These are phyloP conservation scores for Microdon myrmicae DNA, from an alignment of 2,888 invertebrate genomes.

Conservation along the genomic window DNA sequence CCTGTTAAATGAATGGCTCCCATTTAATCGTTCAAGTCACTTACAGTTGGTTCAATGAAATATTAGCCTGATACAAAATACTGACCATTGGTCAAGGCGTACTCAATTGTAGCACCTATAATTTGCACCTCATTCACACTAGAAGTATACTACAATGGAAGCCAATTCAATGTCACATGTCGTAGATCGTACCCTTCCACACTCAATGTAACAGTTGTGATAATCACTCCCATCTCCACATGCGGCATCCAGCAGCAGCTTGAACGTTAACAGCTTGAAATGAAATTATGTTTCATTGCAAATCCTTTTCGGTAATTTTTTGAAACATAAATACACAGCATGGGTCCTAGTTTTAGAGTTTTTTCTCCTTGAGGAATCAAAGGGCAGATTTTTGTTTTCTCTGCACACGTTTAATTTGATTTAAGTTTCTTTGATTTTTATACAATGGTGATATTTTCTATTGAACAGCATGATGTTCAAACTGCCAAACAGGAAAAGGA, in stretches of 20 bases:
- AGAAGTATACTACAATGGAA: neutral
- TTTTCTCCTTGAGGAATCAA: slow-evolving; percentile 1
- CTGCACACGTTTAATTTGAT: slow-evolving; percentile 34
- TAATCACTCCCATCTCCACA: slow-evolving; percentile 33
- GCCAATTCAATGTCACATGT: neutral
- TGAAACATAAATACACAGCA: slow-evolving; percentile 48
- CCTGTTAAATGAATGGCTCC: no score
- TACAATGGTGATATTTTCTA: slow-evolving; percentile 21
- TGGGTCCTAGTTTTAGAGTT: slow-evolving; percentile 22
- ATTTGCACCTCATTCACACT: slow-evolving; percentile 15
- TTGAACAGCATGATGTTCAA: slow-evolving; percentile 38
- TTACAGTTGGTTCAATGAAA: no score
- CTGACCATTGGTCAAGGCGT: slow-evolving; percentile 50
- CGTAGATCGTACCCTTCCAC: slow-evolving; percentile 3
- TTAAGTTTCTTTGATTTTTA: slow-evolving; percentile 26
- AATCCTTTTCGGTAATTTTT: slow-evolving; percentile 39
- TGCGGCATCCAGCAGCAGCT: slow-evolving; percentile 17
- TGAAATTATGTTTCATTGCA: slow-evolving; percentile 31
- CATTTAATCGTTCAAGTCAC: no score
- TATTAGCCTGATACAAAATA: slow-evolving; percentile 26
- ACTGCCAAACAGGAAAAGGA: no score
- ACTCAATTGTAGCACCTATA: slow-evolving; percentile 33
- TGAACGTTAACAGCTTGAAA: slow-evolving; percentile 36
- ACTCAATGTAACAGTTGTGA: slow-evolving; percentile 31
- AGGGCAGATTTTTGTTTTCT: slow-evolving; percentile 19